phyloP scores from a whole-genome alignment of 2,888 invertebrate species.

The Pantelozetes paolii region DNA sequence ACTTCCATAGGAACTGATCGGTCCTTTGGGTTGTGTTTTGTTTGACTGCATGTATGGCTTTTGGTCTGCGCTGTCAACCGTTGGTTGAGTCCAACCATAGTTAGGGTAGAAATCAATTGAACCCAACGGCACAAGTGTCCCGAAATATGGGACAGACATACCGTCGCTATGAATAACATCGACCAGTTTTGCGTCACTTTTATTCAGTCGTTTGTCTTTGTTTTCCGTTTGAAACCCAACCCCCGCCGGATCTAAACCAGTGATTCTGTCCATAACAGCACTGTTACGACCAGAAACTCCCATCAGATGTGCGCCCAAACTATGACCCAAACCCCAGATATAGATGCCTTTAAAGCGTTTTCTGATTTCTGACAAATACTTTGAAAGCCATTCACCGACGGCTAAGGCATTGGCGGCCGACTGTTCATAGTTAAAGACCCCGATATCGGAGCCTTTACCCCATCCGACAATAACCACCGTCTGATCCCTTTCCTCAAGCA shows the following conservation, averaged over 20 bases:
- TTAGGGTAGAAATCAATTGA: conserved; percentile 39
- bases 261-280: conserved; percentile 10
- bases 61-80: neutral
- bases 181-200: conserved; percentile 28
- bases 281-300: conserved; percentile 20
- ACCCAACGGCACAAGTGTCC: conserved; percentile 40
- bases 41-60: neutral
- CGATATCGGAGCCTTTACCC: conserved; percentile 37
- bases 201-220: conserved; percentile 16
- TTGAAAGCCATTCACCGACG: conserved; percentile 31
- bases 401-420: conserved; percentile 32
- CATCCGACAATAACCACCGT: conserved; percentile 38
- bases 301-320: conserved; percentile 35
- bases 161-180: conserved; percentile 41
- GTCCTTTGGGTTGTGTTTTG: neutral
- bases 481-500: conserved; percentile 24
- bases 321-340: conserved; percentile 35
- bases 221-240: conserved; percentile 27
- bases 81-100: conserved; percentile 39
- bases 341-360: neutral
- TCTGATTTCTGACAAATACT: neutral
- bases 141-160: conserved; percentile 31
- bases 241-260: conserved; percentile 39
- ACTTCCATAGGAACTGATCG: conserved; percentile 21
- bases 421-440: conserved; percentile 22